A percentile compares a stretch with the other conserved stretches of the same genome.
phyloP scores from a whole-genome alignment of 2,797 vertebrate species.

The Eutrigla gurnardus region DNA sequence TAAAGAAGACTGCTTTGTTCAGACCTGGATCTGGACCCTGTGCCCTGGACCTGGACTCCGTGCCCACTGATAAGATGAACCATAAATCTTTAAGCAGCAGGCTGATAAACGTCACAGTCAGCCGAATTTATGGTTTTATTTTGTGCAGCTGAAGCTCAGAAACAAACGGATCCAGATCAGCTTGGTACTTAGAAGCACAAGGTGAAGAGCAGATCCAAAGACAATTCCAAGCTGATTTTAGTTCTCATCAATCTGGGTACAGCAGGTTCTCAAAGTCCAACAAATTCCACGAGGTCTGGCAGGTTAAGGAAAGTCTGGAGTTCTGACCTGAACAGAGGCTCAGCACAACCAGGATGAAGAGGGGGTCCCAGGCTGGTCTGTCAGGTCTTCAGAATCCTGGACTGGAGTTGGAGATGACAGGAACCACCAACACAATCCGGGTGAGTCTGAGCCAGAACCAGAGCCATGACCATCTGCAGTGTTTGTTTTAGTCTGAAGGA shows the following conservation, averaged over 20 bases:
- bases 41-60: background rate
- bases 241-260: background rate
- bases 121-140: conserved; percentile 24
- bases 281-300: background rate
- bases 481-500: background rate
- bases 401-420: conserved; percentile 69
- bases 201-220: background rate
- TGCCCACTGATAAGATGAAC: conserved; percentile 45
- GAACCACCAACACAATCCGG: conserved; percentile 22
- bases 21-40: background rate
- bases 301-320: background rate
- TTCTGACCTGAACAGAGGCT: background rate
- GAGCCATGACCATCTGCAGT: background rate
- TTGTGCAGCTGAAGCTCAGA: conserved; percentile 3
- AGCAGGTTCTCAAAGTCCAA: background rate
- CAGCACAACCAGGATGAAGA: conserved; percentile 57
- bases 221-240: background rate
- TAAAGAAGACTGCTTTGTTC: background rate
- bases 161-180: background rate
- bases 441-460: conserved; percentile 38
- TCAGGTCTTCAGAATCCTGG: conserved; percentile 44
- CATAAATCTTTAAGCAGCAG: conserved; percentile 38
- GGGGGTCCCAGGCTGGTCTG: background rate
- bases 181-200: background rate
- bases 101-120: background rate